Evolutionary conservation across 2,113 vertebrate genomes (phyloP).

Genomic region (Campylomormyrus tamandua): DNA sequence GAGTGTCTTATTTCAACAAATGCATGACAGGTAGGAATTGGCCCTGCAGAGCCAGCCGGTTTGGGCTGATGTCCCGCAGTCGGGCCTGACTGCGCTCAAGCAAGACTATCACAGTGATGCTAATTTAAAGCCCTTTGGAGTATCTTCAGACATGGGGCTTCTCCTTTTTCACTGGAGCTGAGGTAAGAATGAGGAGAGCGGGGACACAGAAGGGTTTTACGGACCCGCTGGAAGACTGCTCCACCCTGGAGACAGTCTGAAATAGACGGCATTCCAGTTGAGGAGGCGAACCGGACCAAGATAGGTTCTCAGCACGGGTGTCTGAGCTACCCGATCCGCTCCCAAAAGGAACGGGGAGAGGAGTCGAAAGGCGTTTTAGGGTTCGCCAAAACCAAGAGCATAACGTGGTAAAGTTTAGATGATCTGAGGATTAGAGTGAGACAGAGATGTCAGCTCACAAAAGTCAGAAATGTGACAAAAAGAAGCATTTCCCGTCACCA

Average conservation of each 20-base stretch:
- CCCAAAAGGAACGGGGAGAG: neutral
- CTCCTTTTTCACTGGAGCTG: neutral
- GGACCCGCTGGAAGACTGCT: neutral
- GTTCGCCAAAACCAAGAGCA: neutral
- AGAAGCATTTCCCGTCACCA: neutral
- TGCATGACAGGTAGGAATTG: neutral
- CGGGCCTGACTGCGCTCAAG: neutral
- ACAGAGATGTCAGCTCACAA: neutral
- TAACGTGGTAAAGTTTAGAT: neutral
- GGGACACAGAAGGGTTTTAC: neutral
- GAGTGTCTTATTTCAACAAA: neutral
- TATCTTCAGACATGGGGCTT: neutral
- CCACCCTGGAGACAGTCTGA: conserved; percentile 20
- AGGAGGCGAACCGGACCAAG: conserved; percentile 27
- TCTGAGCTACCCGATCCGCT: conserved; percentile 30
- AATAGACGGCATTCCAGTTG: conserved; percentile 15
- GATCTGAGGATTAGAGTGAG: neutral
- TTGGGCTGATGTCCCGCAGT: neutral
- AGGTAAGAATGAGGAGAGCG: neutral
- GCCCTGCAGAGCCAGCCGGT: neutral
- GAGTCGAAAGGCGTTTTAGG: neutral
- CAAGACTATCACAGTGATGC: neutral
- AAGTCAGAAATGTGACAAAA: neutral
- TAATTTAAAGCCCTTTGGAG: neutral
- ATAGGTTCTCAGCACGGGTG: conserved; percentile 33